Percentiles rank a stretch among this genome's conserved stretches.
These are phyloP conservation scores for Drosophila colorata DNA, from an alignment of 2,888 invertebrate genomes.

Conservation along the genomic window DNA sequence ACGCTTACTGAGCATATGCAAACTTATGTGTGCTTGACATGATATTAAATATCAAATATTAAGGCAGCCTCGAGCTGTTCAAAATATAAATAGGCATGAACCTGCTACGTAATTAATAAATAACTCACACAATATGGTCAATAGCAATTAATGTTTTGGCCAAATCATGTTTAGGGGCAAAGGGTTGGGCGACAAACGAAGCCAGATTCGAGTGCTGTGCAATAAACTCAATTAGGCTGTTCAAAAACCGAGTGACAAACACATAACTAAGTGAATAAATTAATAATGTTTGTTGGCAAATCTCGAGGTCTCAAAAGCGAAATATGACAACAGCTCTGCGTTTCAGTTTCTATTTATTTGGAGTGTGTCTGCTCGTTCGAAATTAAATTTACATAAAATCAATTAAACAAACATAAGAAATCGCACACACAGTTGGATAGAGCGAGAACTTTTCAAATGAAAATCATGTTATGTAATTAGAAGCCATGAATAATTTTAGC, in stretches of 20 bases:
- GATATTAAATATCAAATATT: neutral
- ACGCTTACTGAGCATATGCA: too few species aligned
- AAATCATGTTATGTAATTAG: conserved; percentile 81
- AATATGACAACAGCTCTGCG: conserved; percentile 29
- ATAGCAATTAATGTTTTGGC: conserved; percentile 42
- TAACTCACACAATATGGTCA: conserved; percentile 38
- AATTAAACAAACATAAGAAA: conserved; percentile 66
- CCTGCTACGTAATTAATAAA: conserved; percentile 39
- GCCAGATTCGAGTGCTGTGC: conserved; percentile 6
- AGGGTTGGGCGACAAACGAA: neutral
- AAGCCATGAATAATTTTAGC: conserved; percentile 81
- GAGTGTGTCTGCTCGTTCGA: conserved; percentile 32
- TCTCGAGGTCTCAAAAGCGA: conserved; percentile 22
- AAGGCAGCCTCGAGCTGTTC: too few species aligned
- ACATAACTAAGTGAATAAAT: conserved; percentile 62
- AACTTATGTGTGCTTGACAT: too few species aligned
- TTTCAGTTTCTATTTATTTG: conserved; percentile 15
- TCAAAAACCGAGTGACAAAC: conserved; percentile 43
- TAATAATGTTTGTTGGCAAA: conserved; percentile 54
- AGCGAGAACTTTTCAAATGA: conserved; percentile 61
- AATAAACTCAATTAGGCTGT: conserved; percentile 44
- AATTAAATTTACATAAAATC: conserved; percentile 79
- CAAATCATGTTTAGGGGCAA: neutral
- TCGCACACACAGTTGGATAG: conserved; percentile 8
- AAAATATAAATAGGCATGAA: neutral